Percentiles rank a stretch among this genome's conserved stretches.
Conservation (phyloP, 2,797 vertebrate species). For the Clarias fuscus region DNA sequence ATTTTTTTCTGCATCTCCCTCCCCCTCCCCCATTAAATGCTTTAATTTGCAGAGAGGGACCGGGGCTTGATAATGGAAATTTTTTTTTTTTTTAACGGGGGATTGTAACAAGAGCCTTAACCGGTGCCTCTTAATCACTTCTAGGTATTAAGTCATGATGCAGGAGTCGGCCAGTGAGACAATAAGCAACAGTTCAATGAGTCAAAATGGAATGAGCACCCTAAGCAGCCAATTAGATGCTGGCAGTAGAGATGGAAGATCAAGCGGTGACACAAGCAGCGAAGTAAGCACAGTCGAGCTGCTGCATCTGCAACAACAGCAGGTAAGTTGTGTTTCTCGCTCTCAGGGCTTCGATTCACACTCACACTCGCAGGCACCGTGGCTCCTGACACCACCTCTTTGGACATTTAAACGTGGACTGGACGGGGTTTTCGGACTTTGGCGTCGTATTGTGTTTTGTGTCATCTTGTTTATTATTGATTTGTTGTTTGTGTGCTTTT, state of each 20-base stretch:
- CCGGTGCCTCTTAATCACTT: constrained; percentile 99
- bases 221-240: constrained; percentile 99
- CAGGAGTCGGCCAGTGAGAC: constrained; percentile 99
- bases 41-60: constrained; percentile 98
- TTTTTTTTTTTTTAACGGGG: constrained; percentile 43
- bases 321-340: constrained; percentile 97
- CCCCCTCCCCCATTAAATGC: constrained; percentile 74
- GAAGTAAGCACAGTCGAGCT: constrained; percentile 99
- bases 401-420: constrained; percentile 58
- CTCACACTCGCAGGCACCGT: constrained; percentile 18
- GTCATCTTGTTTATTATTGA: constrained; percentile 28
- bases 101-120: constrained; percentile 89
- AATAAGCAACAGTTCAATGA: constrained; percentile 99
- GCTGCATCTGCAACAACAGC: constrained; percentile 99
- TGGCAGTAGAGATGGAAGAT: constrained; percentile 99
- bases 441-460: constrained; percentile 8
- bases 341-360: constrained; percentile 52
- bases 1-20: constrained; percentile 76
- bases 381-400: constrained; percentile 57
- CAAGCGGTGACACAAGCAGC: constrained; percentile 97
- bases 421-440: constrained; percentile 41
- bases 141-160: constrained; percentile 99
- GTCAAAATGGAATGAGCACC: constrained; percentile 99
- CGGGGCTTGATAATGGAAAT: constrained; percentile 90
- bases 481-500: constrained; percentile 45